Base-by-base conservation (phyloP, 2,113 vertebrate genomes). In the Polypterus bichir region DNA sequence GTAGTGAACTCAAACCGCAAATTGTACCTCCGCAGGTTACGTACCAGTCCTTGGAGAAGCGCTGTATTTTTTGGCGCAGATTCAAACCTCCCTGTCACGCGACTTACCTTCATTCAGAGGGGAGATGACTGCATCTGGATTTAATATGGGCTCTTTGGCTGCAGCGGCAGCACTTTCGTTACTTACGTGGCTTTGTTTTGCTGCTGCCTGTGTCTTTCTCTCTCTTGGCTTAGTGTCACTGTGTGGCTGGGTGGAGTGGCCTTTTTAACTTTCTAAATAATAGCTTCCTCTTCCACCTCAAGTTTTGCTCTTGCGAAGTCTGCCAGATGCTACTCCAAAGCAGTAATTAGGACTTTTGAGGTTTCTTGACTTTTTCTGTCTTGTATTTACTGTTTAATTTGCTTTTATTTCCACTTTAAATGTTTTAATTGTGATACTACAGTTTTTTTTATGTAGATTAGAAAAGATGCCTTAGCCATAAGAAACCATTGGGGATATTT, bases 241-340 rank as follows among this genome's bases (percentile, higher is more conserved):
- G 66, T 62, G 44, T 51, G 60, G 67, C 57, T 64, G 64, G 3
- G 10, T 0, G 0, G 62, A 61, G 49, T 10, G 49, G 45, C 65
- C 70, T 57, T 62, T 70, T 66, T 62, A 63, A 59, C 74, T 65
- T 66, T 71, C 56, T 58, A 58, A 7, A 3, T 59, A 62, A 44
- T 62, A 56, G 9, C 62, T 72, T 71, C 71, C 69, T 62, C 63
- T 71, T 66, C 58, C 48, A 65, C 62, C 9, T 51, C 6, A 6
- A 51, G 49, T 6, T 9, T 51, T 57, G 56, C 56, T 44, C 27
- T 45, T 27, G 27, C 46, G 46, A 45, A 27, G 7, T 27, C 7
- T 9, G 56, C 56, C 56, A 44, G 27, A 27, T 27, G 27, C 27
- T 27, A 27, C 27, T 27, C 27, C 27, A 27, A 27, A 27, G 27